Percentiles rank a stretch among this genome's conserved stretches.
phyloP scores from a whole-genome alignment of 2,888 invertebrate species.

The Trachelus iudaicus region DNA sequence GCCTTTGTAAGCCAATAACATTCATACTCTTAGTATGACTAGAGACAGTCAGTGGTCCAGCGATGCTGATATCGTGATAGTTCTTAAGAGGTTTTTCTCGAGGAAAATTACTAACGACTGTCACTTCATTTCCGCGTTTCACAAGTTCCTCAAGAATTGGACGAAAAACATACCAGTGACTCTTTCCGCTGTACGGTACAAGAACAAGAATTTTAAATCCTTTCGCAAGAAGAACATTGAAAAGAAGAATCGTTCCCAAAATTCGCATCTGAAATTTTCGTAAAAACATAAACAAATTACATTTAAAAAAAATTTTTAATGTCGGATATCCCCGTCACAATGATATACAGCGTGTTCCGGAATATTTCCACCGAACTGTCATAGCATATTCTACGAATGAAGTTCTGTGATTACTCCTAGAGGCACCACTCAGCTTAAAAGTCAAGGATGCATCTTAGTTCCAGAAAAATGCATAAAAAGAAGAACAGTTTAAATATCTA shows the following conservation, averaged over 20 bases:
- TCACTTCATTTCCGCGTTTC: conserved; percentile 13
- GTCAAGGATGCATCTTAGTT: too few species aligned
- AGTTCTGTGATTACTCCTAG: too few species aligned
- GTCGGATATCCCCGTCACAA: too few species aligned
- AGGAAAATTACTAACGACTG: conserved; percentile 12
- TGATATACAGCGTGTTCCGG: too few species aligned
- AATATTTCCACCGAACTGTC: too few species aligned
- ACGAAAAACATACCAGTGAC: conserved; percentile 10
- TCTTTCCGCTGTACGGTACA: conserved; percentile 8
- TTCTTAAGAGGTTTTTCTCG: neutral
- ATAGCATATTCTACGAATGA: too few species aligned
- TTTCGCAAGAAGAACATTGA: neutral
- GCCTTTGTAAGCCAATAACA: neutral
- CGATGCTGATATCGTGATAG: conserved; percentile 14
- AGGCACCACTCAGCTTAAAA: too few species aligned
- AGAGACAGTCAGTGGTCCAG: neutral
- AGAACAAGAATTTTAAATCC: conserved; percentile 11
- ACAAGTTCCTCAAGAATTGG: conserved; percentile 13
- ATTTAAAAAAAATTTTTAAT: neutral
- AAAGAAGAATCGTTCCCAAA: neutral
- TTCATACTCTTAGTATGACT: conserved; percentile 1
- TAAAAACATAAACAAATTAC: neutral
- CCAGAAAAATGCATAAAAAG: too few species aligned
- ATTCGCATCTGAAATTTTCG: neutral
- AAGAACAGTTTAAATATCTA: too few species aligned